phyloP scores from a whole-genome alignment of 2,797 vertebrate species.

The Eremophila alpestris region DNA sequence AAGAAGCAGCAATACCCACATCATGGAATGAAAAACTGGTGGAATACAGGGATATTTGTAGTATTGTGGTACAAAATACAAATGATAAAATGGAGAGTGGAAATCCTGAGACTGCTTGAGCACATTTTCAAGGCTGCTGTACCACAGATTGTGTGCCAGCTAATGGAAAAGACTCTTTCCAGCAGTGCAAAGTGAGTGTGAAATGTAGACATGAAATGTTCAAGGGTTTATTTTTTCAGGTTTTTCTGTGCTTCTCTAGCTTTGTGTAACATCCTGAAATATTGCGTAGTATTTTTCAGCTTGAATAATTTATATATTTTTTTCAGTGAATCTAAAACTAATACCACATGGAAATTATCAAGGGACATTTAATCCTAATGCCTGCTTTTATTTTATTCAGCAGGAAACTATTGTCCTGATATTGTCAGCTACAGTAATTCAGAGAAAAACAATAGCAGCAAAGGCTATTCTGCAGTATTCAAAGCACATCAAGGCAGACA shows the following conservation, averaged over 20 bases:
- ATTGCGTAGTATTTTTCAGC: background rate
- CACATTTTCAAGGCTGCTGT: background rate
- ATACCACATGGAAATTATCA: background rate
- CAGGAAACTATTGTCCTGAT: slow-evolving; percentile 25
- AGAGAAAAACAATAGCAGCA: background rate
- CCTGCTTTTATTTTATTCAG: slow-evolving; percentile 50
- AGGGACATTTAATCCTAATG: slow-evolving; percentile 43
- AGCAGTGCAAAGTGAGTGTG: background rate
- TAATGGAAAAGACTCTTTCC: background rate
- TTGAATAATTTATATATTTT: slow-evolving; percentile 35
- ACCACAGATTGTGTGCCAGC: background rate
- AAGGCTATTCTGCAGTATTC: background rate
- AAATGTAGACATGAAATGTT: background rate
- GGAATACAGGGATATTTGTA: background rate
- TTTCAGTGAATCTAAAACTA: background rate
- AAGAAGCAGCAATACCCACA: background rate
- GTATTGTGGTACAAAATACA: background rate
- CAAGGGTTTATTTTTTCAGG: background rate
- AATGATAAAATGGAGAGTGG: background rate
- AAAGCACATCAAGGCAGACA: background rate
- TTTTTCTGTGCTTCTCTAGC: background rate
- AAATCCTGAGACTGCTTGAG: background rate
- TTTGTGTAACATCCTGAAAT: background rate
- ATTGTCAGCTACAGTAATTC: slow-evolving; percentile 37
- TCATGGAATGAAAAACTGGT: background rate